Conservation (phyloP, 1,140 invertebrate species). For the Trachymyrmex cornetzi region DNA sequence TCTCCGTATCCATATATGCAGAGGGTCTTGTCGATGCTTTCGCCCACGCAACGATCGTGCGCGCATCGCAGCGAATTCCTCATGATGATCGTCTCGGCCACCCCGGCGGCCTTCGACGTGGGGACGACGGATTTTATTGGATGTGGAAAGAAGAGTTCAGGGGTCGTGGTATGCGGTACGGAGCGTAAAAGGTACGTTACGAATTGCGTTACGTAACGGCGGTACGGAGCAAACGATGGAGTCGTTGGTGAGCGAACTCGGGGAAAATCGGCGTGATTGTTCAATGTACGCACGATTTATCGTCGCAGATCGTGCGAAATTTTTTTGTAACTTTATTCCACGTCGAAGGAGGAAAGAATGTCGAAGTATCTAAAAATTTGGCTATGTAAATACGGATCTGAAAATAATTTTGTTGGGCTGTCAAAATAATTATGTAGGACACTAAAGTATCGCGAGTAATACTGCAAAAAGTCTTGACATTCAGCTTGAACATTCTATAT, state of each 20-base stretch:
- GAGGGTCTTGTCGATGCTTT: slow-evolving; percentile 64
- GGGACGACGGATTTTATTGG: slow-evolving; percentile 37
- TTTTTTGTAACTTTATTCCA: slow-evolving; percentile 11
- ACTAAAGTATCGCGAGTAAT: too few relatives aligned
- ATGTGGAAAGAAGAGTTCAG: slow-evolving; percentile 49
- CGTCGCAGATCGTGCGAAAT: not conserved
- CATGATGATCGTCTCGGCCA: slow-evolving; percentile 42
- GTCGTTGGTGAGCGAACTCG: not conserved
- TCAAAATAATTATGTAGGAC: too few relatives aligned
- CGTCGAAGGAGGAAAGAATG: too few relatives aligned
- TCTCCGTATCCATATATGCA: slow-evolving; percentile 71
- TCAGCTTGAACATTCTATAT: too few relatives aligned
- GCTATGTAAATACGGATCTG: too few relatives aligned
- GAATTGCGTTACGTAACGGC: slow-evolving; percentile 42
- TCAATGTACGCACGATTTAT: slow-evolving; percentile 20
- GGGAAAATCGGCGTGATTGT: slow-evolving; percentile 1
- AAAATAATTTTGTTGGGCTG: too few relatives aligned
- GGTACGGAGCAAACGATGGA: not conserved
- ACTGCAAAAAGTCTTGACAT: too few relatives aligned
- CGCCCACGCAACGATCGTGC: slow-evolving; percentile 70
- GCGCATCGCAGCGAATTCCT: slow-evolving; percentile 54
- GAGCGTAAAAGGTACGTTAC: slow-evolving; percentile 38
- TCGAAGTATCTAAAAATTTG: too few relatives aligned
- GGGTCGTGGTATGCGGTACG: slow-evolving; percentile 59
- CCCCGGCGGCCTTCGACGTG: slow-evolving; percentile 67